A percentile compares a stretch with the other conserved stretches of the same genome.
phyloP scores from a whole-genome alignment of 2,888 invertebrate species.

The Chouioia cunea region DNA sequence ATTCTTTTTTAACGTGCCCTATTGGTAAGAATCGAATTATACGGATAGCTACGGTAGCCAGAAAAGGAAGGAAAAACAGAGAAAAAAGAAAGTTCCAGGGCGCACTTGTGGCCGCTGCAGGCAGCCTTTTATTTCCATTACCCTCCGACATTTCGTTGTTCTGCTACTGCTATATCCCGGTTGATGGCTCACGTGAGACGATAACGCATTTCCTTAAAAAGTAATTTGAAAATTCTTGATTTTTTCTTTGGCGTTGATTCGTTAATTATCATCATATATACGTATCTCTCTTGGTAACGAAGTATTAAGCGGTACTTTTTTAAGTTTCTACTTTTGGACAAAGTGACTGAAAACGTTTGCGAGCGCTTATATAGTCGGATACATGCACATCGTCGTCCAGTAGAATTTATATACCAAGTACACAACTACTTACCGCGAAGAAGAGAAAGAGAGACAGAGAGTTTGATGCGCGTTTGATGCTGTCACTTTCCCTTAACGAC shows the following conservation, averaged over 20 bases:
- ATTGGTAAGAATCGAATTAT: conserved; percentile 36
- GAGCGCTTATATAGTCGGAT: too few relatives aligned
- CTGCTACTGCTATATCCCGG: not conserved
- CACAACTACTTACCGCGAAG: not conserved
- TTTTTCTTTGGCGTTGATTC: too few relatives aligned
- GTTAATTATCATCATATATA: too few relatives aligned
- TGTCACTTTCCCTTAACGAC: too few relatives aligned
- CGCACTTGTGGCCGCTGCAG: not conserved
- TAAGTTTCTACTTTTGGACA: too few relatives aligned
- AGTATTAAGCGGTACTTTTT: too few relatives aligned
- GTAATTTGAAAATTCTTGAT: too few relatives aligned
- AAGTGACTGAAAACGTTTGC: too few relatives aligned
- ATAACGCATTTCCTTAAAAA: not conserved
- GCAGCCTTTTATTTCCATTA: conserved; percentile 30
- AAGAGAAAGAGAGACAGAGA: not conserved
- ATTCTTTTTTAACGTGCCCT: conserved; percentile 23
- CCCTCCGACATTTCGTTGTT: not conserved
- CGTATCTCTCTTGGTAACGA: too few relatives aligned
- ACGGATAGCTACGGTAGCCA: not conserved
- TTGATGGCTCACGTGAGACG: not conserved
- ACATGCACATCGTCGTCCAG: too few relatives aligned
- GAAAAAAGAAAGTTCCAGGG: conserved; percentile 11
- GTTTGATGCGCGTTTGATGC: conserved; percentile 32
- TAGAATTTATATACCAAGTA: too few relatives aligned
- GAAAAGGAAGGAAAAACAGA: too few relatives aligned